Evolutionary conservation across 2,888 invertebrate species (phyloP).

Genomic region (Corbicula japonica): DNA sequence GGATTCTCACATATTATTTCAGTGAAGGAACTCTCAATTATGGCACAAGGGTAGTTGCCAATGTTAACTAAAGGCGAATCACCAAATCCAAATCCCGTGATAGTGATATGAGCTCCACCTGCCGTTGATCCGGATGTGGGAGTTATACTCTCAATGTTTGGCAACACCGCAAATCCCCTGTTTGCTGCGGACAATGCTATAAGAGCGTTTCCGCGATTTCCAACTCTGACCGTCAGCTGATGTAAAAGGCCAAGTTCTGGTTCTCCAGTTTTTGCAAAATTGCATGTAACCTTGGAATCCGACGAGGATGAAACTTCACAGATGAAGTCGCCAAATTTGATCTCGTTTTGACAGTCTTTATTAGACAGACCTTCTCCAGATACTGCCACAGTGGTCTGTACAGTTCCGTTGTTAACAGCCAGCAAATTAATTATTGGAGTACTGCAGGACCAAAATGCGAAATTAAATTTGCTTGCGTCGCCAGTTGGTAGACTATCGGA

Average conservation of each 20-base stretch:
- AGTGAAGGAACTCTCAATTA: constrained; percentile 67
- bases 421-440: constrained; percentile 65
- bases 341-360: constrained; percentile 72
- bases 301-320: constrained; percentile 44
- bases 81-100: constrained; percentile 71
- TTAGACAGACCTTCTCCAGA: constrained; percentile 68
- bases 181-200: constrained; percentile 43
- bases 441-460: constrained; percentile 65
- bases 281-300: constrained; percentile 41
- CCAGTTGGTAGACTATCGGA: constrained; percentile 50
- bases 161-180: constrained; percentile 60
- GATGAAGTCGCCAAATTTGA: constrained; percentile 58
- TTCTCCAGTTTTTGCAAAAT: constrained; percentile 38
- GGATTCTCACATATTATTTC: constrained; percentile 69
- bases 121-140: constrained; percentile 59
- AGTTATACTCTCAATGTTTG: constrained; percentile 54
- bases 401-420: constrained; percentile 64
- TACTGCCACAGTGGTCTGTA: constrained; percentile 60
- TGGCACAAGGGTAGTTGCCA: constrained; percentile 64
- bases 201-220: constrained; percentile 64
- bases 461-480: constrained; percentile 64
- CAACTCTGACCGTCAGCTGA: constrained; percentile 56
- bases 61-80: constrained; percentile 55
- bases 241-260: constrained; percentile 59
- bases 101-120: constrained; percentile 62